Evolutionary conservation across 2,888 invertebrate species (phyloP).

Genomic region (Drosophila flavopinicola): DNA sequence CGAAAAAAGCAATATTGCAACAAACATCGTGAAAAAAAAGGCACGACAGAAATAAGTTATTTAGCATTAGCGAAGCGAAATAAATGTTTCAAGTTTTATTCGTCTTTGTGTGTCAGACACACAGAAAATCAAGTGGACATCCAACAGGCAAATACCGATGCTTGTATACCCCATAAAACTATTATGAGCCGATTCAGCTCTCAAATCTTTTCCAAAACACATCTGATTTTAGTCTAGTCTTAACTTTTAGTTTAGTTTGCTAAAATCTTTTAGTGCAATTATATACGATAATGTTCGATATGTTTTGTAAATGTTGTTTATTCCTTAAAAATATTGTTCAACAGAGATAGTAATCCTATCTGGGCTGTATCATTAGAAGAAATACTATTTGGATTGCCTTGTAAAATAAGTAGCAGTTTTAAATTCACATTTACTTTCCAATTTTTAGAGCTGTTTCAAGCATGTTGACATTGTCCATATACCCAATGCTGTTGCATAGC

Average conservation of each 20-base stretch:
- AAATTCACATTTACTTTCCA: too few relatives aligned
- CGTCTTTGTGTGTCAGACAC: conserved; percentile 40
- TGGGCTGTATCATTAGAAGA: too few relatives aligned
- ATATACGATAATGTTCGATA: background rate
- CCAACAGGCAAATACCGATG: background rate
- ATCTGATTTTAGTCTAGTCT: too few relatives aligned
- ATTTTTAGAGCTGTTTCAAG: too few relatives aligned
- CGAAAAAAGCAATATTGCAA: conserved; percentile 46
- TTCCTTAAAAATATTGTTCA: too few relatives aligned
- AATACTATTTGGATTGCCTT: too few relatives aligned
- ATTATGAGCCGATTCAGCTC: too few relatives aligned
- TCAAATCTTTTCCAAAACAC: too few relatives aligned
- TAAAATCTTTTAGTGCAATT: too few relatives aligned
- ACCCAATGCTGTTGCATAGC: conserved; percentile 32
- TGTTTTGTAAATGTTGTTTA: background rate
- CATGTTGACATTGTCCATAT: conserved; percentile 12
- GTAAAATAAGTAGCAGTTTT: too few relatives aligned
- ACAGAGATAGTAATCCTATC: too few relatives aligned
- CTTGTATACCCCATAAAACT: conserved; percentile 15
- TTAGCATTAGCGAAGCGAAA: conserved; percentile 67
- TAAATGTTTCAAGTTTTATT: conserved; percentile 68
- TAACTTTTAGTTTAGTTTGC: too few relatives aligned
- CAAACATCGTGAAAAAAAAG: conserved; percentile 65
- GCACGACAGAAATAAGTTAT: conserved; percentile 58
- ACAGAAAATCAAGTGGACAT: conserved; percentile 11